Base-by-base conservation (phyloP, 2,797 vertebrate genomes). In the Thalassophryne amazonica region DNA sequence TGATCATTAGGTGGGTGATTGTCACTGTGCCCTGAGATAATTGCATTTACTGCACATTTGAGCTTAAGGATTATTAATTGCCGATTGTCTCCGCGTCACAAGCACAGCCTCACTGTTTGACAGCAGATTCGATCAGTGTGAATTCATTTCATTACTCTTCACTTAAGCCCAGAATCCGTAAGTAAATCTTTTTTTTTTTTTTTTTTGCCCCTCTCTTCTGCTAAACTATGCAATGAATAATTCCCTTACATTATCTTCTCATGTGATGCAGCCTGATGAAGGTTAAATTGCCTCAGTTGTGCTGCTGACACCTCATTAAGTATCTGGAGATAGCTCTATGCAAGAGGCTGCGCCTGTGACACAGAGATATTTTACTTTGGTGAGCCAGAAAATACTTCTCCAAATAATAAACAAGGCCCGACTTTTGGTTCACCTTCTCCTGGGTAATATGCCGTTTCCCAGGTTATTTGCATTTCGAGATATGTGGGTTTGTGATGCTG, bases 181-280 rank as follows among this genome's bases (percentile, higher is more conserved):
- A 70, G 69, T 61, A 80, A 78, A 78, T 51, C 37, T 61, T 74
- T 76, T 37, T 12, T 33, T 41, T 76, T 84, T 78, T 57, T 68
- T 69, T n/a, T n/a, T n/a, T n/a, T n/a, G n/a, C n/a, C n/a, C n/a
- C n/a, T n/a, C n/a, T n/a, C 59, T 77, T 54, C 36, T 14, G 27
- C 54, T 82, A 60, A 85, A 81, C 80, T 76, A 81, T 72, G 71
- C 68, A 68, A 81, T 81, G 68, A 84, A 83, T 85, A 74, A 84
- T 87, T 82, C 74, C 68, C 74, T 80, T 55, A 55, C 71, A 88
- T 84, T 78, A 81, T 79, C 68, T 55, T 30, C 50, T 77, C 71
- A 79, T 83, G 73, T 79, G 78, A 73, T 83, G 45, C 37, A 56
- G 54, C 52, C 58, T 71, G 65, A 80, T 81, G 66, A 81, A 82